Evolutionary conservation across 2,888 invertebrate genomes (phyloP), one percentile per base, ranked within the genome.

Genomic region (Pediacus dermestoides): DNA sequence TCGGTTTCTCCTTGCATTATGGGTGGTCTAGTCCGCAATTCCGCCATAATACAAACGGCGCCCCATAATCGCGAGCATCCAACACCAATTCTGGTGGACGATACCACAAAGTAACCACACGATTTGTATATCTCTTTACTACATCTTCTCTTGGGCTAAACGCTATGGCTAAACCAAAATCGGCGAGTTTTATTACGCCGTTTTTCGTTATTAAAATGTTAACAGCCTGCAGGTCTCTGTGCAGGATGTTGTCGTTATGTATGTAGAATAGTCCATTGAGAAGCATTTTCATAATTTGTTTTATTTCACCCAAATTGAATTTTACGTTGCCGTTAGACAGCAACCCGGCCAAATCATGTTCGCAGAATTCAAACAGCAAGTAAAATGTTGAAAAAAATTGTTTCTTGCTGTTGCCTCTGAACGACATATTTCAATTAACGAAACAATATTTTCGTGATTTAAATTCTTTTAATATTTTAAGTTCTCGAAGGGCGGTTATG

Each of bases 31-130:
- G 95, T 97, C 97, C 97, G 99, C 92, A 99, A 92, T 73, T 99
- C 99, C 0, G 97, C 97, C 97, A 99, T 97, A 46, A 99, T 99
- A 64, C 99, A 99, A 0, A 99, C 99, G 0, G 94, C 96, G 1
- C 90, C 90, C 90, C 90, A 90, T 99, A 99, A 70, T 95, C 92
- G 8, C 97, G 76, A 58, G 94, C 90, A 18, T 93, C 85, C 4
- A 84, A 65, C 8, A 85, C 63, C 11, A 84, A 66, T 58, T 83
- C 82, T 2, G 82, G 82, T 11, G 82, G 81, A 21, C 88, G 69
- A 65, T 99, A 99, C 97, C 97, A 95, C 38, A 99, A 68, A 0
- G 97, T 96, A 1, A 97, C 95, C 1, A 99, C 97, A 48, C 96
- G 78, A 67, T 97, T 97, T n/a, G 97, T 99, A 64, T 96, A 97